These are phyloP conservation scores for Rhynchonycteris naso DNA, from an alignment of 2,797 vertebrate species.

Conservation along the genomic window DNA sequence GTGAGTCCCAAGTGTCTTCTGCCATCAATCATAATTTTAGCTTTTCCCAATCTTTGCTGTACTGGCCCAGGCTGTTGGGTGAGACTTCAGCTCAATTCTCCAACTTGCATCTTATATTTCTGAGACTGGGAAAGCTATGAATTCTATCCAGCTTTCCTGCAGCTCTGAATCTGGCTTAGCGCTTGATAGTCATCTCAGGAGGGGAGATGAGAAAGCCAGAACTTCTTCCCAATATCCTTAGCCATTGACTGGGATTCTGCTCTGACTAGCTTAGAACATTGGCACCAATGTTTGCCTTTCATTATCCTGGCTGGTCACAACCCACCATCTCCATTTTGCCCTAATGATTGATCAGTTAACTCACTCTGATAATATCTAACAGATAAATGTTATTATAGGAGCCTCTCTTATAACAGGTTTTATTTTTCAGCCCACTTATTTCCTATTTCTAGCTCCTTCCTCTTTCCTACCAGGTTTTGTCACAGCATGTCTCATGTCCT, in stretches of 20 bases:
- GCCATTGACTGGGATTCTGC: background rate
- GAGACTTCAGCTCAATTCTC: background rate
- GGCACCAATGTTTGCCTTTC: background rate
- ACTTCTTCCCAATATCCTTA: background rate
- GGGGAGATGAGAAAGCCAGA: background rate
- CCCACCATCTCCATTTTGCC: background rate
- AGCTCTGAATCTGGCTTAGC: background rate
- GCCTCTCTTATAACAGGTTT: background rate
- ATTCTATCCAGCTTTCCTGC: background rate
- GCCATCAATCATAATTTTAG: background rate
- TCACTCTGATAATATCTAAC: background rate
- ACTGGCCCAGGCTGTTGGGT: background rate
- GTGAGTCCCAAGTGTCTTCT: background rate
- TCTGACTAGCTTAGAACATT: background rate
- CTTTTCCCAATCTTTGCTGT: background rate
- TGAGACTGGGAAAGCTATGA: background rate
- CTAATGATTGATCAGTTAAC: background rate
- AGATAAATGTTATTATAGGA: background rate
- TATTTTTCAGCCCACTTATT: background rate
- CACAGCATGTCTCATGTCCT: background rate
- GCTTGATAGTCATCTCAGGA: background rate
- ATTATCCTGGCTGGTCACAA: background rate
- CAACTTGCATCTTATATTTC: background rate
- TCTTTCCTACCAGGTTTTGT: background rate
- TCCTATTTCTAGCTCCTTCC: accelerated